Conservation (phyloP, 1,140 invertebrate genomes). For the Drosophila kepulauana region DNA sequence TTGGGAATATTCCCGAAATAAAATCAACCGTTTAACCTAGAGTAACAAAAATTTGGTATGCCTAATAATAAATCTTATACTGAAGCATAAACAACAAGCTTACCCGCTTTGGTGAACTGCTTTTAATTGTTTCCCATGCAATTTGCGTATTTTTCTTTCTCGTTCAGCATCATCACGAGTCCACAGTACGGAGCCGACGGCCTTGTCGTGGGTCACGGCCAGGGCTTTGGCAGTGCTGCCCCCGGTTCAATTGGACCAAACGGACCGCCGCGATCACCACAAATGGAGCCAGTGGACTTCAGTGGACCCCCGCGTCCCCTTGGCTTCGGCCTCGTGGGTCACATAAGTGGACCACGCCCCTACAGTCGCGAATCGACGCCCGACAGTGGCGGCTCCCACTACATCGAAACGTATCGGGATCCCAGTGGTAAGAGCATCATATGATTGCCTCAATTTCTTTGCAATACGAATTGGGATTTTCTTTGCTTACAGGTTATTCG, state of each 20-base stretch:
- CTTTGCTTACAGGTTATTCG: slow-evolving; percentile 88
- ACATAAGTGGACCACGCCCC: slow-evolving; percentile 86
- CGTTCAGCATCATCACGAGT: slow-evolving; percentile 87
- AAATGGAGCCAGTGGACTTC: slow-evolving; percentile 88
- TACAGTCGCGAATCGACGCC: slow-evolving; percentile 94
- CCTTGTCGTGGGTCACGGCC: slow-evolving; percentile 79
- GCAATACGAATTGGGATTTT: not conserved
- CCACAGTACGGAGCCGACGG: slow-evolving; percentile 86
- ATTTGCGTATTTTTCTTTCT: slow-evolving; percentile 8
- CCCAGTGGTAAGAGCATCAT: slow-evolving; percentile 88
- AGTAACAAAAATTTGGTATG: not conserved
- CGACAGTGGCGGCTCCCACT: slow-evolving; percentile 93
- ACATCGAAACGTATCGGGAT: slow-evolving; percentile 93
- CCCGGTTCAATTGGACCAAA: slow-evolving; percentile 72
- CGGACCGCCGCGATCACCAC: slow-evolving; percentile 80
- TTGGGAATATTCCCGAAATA: too few relatives aligned
- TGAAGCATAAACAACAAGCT: not conserved
- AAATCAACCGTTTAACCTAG: too few relatives aligned
- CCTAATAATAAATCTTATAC: too few relatives aligned
- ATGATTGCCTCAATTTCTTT: not conserved
- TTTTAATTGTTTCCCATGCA: not conserved
- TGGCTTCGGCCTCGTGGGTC: slow-evolving; percentile 84
- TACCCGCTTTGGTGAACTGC: not conserved
- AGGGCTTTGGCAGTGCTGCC: slow-evolving; percentile 77
- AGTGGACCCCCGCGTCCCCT: slow-evolving; percentile 85